Evolutionary conservation across 2,113 vertebrate genomes (phyloP), one percentile per base, ranked within the genome.

Genomic region (Rhagologus leucostigma): DNA sequence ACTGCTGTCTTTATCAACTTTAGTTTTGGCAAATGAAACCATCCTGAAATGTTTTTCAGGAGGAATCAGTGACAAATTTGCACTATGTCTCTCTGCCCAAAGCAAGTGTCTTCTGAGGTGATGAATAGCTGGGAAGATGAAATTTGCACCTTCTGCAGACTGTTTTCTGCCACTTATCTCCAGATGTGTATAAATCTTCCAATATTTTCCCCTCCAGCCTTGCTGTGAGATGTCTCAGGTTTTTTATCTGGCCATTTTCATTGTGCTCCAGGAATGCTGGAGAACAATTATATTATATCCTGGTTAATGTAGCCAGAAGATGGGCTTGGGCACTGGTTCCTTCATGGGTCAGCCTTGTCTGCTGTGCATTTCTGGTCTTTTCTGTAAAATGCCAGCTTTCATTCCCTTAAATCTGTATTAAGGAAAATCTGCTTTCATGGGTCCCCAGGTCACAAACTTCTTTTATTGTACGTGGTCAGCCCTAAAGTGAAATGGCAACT

Each of bases 41-140:
- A 21, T 86, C 81, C 62, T 62, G 50, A n/a, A 67, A 27, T 35
- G 7, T 50, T 92, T 92, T 97, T 64, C 57, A 42, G 60, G 75
- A 92, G 56, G 87, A 84, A 77, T 87, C 18, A 10, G 78, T 93
- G 69, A 93, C 82, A 92, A 89, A 88, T 93, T 89, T 90, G 89
- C 95, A 84, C 42, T 81, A 27, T 86, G 64, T 63, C 41, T 94
- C 74, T 92, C 60, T 96, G 90, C 93, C 93, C 63, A 73, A 55
- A 95, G 96, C 95, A 95, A 96, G 91, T 69, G 93, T 96, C 91
- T 95, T 77, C 91, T 87, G 95, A 90, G 90, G 94, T 96, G 97
- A 97, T 97, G 75, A 96, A 97, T 95, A 57, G 90, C 87, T 63
- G 60, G 65, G 46, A 78, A 96, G 95, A 96, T 92, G 84, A 96